Base-by-base conservation (phyloP, 2,888 invertebrate genomes). In the Anoplius nigerrimus region DNA sequence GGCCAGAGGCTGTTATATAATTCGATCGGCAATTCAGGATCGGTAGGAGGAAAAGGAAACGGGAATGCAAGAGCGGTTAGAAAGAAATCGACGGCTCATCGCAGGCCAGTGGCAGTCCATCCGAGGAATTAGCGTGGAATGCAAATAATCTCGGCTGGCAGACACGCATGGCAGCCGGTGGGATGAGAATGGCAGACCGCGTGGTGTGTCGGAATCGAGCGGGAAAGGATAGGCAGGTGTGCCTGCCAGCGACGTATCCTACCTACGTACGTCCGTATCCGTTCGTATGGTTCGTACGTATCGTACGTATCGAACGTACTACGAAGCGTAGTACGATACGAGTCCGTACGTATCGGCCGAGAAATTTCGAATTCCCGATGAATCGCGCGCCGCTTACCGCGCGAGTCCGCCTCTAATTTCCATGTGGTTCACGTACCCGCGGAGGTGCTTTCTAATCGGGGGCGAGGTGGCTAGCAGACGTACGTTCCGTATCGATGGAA, bases 381-480 rank as follows among this genome's bases (percentile, higher is more conserved):
- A 52, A 51, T 66, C 52, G 15, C 55, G 51, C 15, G 8, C 11
- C 11, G 58, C 34, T 69, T 61, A 66, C 63, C 57, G 34, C 53
- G 57, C 42, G 60, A 72, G 69, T 63, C 48, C 21, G 57, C 58
- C 48, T 45, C 43, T 55, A 20, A 66, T 69, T 72, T 69, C 59
- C 54, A 63, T 72, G 59, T 65, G 65, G 43, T 67, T 64, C 62
- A 59, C 57, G 59, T 66, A 58, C 52, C 13, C 22, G 22, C n/a
- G 21, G 16, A 45, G 52, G 22, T 61, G 48, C 62, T 75, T 75
- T 68, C 72, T 68, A 75, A 65, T 52, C 48, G 62, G 24, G 48
- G 13, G 43, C 20, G 42, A 24, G 48, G 11, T n/a, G n/a, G n/a
- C n/a, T n/a, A 24, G 3, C 24, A 24, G 1, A 34, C 34, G 34